Evolutionary conservation across 2,113 vertebrate genomes (phyloP), one percentile per base, ranked within the genome.

Genomic region (Fregetta grallaria): DNA sequence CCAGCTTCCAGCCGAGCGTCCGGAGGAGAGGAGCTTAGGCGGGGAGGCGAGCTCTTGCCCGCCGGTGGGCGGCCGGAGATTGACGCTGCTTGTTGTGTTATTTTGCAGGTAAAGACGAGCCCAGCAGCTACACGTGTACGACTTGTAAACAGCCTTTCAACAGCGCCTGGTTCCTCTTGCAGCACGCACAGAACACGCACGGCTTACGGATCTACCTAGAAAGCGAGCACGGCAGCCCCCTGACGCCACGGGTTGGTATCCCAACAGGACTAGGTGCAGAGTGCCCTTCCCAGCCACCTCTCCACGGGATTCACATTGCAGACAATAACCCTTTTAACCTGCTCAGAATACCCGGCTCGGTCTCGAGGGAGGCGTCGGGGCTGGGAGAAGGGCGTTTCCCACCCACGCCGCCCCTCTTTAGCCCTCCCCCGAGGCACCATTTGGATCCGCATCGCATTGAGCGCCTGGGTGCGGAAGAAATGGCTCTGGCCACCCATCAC

Each of bases 161-260:
- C 98, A 99, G 99, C 96, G 99, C 99, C 98, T 99, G 99, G 99
- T 99, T 99, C 98, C 98, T 99, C 98, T 99, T 99, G 97, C 99
- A 99, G 98, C 99, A 99, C 75, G 99, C 99, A 98, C 99, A 99
- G 99, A 99, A 99, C 98, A 99, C 99, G 93, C 99, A 99, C 45
- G 99, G 99, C 98, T 99, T 99, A 98, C 99, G 99, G 95, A 99
- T 99, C 98, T 99, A 99, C 98, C 98, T 99, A 98, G 99, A 99
- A 98, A 99, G 99, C 89, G 99, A 99, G 97, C 99, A 99, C 40
- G 99, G 99, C 98, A 99, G 99, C 98, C 99, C 99, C 93, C 99
- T 99, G 97, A 99, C 99, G 82, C 99, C 99, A 88, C 99, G 99
- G 96, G 99, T 99, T 98, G 99, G 99, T 97, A 99, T 99, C 96